Evolutionary conservation across 2,888 invertebrate genomes (phyloP), one percentile per base, ranked within the genome.

Genomic region (Cryptocephalus moraei): DNA sequence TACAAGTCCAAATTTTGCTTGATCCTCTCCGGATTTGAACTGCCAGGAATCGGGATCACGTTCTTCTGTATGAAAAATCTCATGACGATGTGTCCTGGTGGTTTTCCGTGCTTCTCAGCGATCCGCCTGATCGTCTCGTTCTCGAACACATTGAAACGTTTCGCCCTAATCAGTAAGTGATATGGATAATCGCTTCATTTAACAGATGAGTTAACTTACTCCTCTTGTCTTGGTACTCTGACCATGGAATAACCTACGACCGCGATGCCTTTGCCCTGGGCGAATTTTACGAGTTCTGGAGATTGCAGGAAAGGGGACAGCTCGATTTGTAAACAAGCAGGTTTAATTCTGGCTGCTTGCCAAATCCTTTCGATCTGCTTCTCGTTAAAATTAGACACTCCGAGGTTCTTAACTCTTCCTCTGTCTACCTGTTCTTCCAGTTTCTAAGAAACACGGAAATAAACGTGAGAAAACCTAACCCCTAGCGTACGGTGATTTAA

Each of bases 281-380:
- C 42, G 32, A 33, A 47, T 31, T 47, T 36, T 11, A 47, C 47
- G 4, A 47, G 36, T 64, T 74, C 68, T 12, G 67, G 66, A 55
- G 79, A 78, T 48, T 69, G 72, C 49, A 73, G 69, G 56, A 73
- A 72, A 6, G 70, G 65, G 51, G 73, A 71, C 14, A 51, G 34
- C 63, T 90, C 89, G 47, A 89, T 76, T 73, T 82, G 72, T 4
- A 79, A 60, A 67, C 68, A 70, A 43, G 81, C 75, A 44, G 81
- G 86, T 53, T 75, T 76, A 42, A 80, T 74, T 43, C 66, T 72
- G 6, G 64, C 4, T 9, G 10, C 11, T 13, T 44, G 14, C 12
- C 83, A 64, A 74, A 77, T 32, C 53, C 86, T 38, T 79, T 82
- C 1, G 85, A 86, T 64, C 65, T 84, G 11, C 62, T 86, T 49